Conservation (phyloP, 37 sponge, comb jelly and placozoan genomes). For the Beroe forskalii region DNA sequence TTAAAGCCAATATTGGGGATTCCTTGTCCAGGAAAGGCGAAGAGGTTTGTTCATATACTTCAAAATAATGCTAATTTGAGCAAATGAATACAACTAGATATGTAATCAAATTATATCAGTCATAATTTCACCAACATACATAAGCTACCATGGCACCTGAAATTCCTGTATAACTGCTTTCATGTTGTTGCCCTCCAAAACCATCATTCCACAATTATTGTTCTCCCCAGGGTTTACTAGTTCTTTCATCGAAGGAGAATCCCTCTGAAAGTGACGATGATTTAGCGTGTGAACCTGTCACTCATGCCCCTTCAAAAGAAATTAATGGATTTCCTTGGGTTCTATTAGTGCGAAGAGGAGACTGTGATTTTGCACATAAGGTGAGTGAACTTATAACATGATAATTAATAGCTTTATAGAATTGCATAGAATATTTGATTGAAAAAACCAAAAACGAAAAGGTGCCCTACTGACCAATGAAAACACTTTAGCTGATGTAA, state of each 20-base stretch:
- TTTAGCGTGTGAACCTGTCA: constrained; percentile 25
- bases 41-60: constrained; percentile 3
- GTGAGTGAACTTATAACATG: neutral
- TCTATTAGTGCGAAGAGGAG: neutral
- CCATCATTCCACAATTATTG: no score
- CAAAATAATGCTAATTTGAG: no score
- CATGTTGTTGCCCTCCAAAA: no score
- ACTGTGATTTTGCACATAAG: constrained; percentile 13
- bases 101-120: no score
- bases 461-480: no score
- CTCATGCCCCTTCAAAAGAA: neutral
- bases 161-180: no score
- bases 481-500: no score
- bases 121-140: no score
- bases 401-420: neutral
- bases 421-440: no score
- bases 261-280: neutral
- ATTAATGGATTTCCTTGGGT: constrained; percentile 27
- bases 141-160: no score
- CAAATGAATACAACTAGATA: no score
- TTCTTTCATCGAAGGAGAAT: neutral
- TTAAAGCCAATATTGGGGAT: neutral
- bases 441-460: no score
- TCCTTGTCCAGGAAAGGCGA: constrained; percentile 15
- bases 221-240: constrained; percentile 33